Evolutionary conservation across 2,113 vertebrate genomes (phyloP).

Genomic region (Uropsilus gracilis): DNA sequence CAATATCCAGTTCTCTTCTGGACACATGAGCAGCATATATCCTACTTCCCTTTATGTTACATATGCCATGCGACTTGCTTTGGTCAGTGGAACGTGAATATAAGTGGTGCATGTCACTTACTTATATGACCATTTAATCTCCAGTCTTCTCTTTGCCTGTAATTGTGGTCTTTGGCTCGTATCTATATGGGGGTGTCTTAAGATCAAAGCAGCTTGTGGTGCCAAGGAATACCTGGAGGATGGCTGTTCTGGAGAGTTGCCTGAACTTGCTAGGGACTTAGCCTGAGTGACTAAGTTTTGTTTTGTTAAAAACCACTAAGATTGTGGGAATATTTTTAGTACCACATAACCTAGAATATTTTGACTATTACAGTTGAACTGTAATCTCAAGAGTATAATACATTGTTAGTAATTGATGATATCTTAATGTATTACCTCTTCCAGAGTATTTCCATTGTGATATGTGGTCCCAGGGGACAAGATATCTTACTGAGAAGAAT

Average conservation of each 20-base stretch:
- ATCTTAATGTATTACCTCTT: conserved; percentile 44
- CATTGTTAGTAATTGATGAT: conserved; percentile 49
- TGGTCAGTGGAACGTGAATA: background rate
- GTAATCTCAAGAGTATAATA: conserved; percentile 33
- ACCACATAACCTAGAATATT: background rate
- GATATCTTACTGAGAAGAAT: conserved; percentile 31
- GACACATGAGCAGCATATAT: background rate
- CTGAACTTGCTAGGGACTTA: background rate
- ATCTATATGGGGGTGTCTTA: background rate
- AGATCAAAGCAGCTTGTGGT: background rate
- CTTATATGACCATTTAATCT: background rate
- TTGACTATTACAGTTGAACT: conserved; percentile 47
- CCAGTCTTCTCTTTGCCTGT: background rate
- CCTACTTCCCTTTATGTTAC: background rate
- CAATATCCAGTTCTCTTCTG: background rate
- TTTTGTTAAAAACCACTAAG: background rate
- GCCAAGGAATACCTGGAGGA: background rate
- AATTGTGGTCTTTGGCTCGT: background rate
- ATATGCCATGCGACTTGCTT: background rate
- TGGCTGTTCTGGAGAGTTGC: background rate
- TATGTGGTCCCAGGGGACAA: background rate
- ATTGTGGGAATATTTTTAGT: conserved; percentile 19
- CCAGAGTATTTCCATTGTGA: conserved; percentile 32
- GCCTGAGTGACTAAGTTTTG: background rate
- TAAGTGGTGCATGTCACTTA: background rate